Evolutionary conservation across 2,797 vertebrate genomes (phyloP).

Genomic region (Leuciscus waleckii): DNA sequence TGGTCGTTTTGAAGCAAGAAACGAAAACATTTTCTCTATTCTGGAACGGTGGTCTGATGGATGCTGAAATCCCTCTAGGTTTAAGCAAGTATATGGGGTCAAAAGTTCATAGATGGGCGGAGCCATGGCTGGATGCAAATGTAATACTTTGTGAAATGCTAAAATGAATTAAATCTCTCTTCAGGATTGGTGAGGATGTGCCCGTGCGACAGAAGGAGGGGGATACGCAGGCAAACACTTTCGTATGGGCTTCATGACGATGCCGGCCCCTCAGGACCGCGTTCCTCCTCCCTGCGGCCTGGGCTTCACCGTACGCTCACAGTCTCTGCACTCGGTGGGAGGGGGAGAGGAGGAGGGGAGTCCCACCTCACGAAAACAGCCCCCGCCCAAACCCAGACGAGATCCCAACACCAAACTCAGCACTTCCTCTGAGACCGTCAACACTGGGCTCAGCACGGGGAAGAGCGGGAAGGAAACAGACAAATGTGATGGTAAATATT

Average conservation of each 20-base stretch:
- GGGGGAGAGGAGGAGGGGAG: slow-evolving; percentile 86
- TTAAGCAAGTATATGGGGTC: background rate
- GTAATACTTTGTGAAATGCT: background rate
- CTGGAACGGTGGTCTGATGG: background rate
- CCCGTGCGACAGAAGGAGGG: slow-evolving; percentile 81
- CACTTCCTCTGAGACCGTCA: slow-evolving; percentile 91
- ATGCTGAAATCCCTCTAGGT: background rate
- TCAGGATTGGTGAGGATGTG: slow-evolving; percentile 92
- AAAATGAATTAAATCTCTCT: background rate
- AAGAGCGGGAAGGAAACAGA: slow-evolving; percentile 80
- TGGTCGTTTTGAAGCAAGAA: background rate
- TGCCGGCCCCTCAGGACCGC: slow-evolving; percentile 94
- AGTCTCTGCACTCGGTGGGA: slow-evolving; percentile 94
- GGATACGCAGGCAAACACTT: slow-evolving; percentile 89
- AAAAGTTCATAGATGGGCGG: background rate
- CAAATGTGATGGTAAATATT: slow-evolving; percentile 70
- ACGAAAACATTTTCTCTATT: background rate
- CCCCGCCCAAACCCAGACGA: slow-evolving; percentile 93
- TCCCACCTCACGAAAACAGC: slow-evolving; percentile 86
- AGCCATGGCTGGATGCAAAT: background rate
- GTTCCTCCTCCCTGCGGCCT: slow-evolving; percentile 85
- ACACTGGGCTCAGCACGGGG: slow-evolving; percentile 72
- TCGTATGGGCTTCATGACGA: slow-evolving; percentile 97
- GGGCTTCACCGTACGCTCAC: slow-evolving; percentile 91
- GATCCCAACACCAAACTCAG: slow-evolving; percentile 96